A percentile compares a stretch with the other conserved stretches of the same genome.
Conservation (phyloP, 2,113 vertebrate genomes). For the Pachyramphus minor region DNA sequence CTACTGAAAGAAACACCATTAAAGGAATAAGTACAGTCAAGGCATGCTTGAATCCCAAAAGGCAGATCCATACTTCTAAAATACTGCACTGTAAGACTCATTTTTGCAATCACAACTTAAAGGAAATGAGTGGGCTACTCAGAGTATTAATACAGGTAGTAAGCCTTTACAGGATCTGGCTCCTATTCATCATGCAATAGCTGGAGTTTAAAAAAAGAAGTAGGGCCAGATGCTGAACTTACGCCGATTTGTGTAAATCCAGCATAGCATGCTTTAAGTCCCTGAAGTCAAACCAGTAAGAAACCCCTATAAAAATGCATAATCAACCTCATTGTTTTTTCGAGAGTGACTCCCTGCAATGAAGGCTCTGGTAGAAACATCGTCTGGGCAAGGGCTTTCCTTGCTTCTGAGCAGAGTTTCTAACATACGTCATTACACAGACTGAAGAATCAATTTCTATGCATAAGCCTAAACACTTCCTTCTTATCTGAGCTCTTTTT, state of each 20-base stretch:
- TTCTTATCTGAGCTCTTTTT: slow-evolving; percentile 7
- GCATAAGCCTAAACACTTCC: not conserved
- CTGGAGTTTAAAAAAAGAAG: not conserved
- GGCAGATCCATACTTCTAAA: not conserved
- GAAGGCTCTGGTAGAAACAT: slow-evolving; percentile 7
- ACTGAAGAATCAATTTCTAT: slow-evolving; percentile 7
- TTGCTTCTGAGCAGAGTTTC: slow-evolving; percentile 42
- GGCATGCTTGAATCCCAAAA: not conserved
- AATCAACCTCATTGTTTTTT: not conserved
- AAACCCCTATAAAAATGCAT: not conserved
- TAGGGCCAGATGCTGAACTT: not conserved
- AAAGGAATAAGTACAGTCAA: not conserved
- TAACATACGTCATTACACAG: slow-evolving; percentile 22
- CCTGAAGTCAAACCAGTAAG: not conserved
- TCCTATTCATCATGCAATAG: not conserved
- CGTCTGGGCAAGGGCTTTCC: not conserved
- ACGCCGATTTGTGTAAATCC: not conserved
- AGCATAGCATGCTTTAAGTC: not conserved
- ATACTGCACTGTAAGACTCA: not conserved
- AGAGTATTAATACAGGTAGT: not conserved
- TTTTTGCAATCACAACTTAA: not conserved
- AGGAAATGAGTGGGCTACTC: slow-evolving; percentile 3
- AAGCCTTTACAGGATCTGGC: not conserved
- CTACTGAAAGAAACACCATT: not conserved
- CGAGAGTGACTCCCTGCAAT: slow-evolving; percentile 1